Base-by-base conservation (phyloP, 2,113 vertebrate genomes). In the Gymnobelideus leadbeateri region DNA sequence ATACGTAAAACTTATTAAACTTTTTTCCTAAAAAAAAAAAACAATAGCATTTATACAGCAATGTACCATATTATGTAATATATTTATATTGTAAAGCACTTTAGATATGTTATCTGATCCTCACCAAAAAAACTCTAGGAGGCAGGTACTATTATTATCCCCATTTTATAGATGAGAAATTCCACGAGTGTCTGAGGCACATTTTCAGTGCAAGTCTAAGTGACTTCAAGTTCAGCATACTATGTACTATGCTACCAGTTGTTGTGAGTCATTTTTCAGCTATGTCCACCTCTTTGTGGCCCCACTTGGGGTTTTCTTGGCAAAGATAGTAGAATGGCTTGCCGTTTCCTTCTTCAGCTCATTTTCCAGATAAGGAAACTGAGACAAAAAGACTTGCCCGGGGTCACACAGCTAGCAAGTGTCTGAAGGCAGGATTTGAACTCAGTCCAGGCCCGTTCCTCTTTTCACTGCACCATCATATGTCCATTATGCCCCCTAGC, bases 1-100 rank as follows among this genome's bases (percentile, higher is more conserved):
- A 96, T 31, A 92, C 51, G 97, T 47, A 93, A 43, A 94, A 24
- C 91, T 84, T 95, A 97, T 61, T 92, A 89, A 96, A 95, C 93
- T 95, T 91, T 96, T 93, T 46, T 43, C 21, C 21, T 50, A 90
- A 91, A 57, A 91, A 91, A 91, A 28, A 89, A n/a, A n/a, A n/a
- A n/a, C n/a, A n/a, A 49, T 31, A 93, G 16, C 37, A 84, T 84
- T 43, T 84, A 84, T 43, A 8, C 43, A 84, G 5, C 68, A 43
- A 84, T 8, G 14, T 19, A 84, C 19, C 8, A 77, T 43, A 21
- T 84, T 43, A 43, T 21, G 1, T 43, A 21, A 43, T 77, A 77
- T 43, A 43, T 84, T 84, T 43, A 21, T 43, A 84, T 43, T 21
- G 6, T 43, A 43, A 84, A 43, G 31, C 0, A 8, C 68, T 84